phyloP scores from a whole-genome alignment of 2,113 vertebrate species.

The Alethe castanea region DNA sequence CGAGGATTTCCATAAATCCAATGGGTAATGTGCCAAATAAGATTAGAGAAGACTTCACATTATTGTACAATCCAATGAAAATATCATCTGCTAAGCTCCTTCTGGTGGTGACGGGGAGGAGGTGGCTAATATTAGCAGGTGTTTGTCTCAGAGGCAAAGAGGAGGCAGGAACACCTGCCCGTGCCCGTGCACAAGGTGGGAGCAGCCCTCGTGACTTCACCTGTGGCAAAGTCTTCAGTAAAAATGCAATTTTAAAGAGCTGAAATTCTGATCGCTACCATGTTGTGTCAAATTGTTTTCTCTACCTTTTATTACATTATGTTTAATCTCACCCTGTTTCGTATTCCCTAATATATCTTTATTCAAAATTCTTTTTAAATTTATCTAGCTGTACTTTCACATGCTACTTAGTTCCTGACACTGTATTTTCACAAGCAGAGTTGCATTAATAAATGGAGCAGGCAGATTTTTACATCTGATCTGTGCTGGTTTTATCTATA shows the following conservation, averaged over 20 bases:
- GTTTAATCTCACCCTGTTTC: not conserved
- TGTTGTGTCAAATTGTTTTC: not conserved
- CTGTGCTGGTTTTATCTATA: slow-evolving; percentile 9
- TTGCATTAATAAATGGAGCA: slow-evolving; percentile 17
- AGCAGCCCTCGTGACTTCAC: slow-evolving; percentile 65
- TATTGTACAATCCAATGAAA: slow-evolving; percentile 87
- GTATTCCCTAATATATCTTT: not conserved
- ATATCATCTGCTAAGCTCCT: slow-evolving; percentile 87
- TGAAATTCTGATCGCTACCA: not conserved
- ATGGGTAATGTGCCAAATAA: slow-evolving; percentile 85
- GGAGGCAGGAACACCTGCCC: slow-evolving; percentile 70
- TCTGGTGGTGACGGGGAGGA: slow-evolving; percentile 76
- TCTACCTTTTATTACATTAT: not conserved
- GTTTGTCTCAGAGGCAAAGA: slow-evolving; percentile 67
- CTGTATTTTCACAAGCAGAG: slow-evolving; percentile 19
- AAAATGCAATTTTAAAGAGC: slow-evolving; percentile 60
- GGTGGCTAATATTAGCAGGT: slow-evolving; percentile 84
- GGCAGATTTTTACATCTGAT: slow-evolving; percentile 44
- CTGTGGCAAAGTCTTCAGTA: slow-evolving; percentile 71
- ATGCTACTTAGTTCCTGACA: not conserved
- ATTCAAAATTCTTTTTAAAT: slow-evolving; percentile 3
- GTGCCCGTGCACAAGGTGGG: slow-evolving; percentile 63
- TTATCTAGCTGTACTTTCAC: not conserved
- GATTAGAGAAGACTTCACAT: slow-evolving; percentile 87
- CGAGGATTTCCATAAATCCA: slow-evolving; percentile 87